Evolutionary conservation across 2,113 vertebrate species (phyloP).

Genomic region (Vimba vimba): DNA sequence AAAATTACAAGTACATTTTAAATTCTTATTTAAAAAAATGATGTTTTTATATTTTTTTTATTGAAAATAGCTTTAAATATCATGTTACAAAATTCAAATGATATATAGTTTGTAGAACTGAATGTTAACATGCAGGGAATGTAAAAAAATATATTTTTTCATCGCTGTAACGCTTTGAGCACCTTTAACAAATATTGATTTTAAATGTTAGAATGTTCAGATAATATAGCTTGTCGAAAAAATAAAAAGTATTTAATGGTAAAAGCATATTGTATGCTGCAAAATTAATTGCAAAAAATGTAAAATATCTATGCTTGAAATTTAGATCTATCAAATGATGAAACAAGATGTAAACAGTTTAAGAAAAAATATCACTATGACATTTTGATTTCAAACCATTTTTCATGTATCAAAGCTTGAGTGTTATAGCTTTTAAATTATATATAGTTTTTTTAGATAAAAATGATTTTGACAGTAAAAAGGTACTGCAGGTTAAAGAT

Average conservation of each 20-base stretch:
- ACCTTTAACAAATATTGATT: neutral
- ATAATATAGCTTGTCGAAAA: neutral
- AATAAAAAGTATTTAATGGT: neutral
- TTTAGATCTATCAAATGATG: neutral
- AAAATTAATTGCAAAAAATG: neutral
- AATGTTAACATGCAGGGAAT: neutral
- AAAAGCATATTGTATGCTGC: neutral
- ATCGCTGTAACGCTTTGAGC: too few relatives aligned
- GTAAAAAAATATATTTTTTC: neutral
- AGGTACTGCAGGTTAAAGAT: too few relatives aligned
- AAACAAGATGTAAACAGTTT: neutral
- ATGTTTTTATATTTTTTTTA: neutral
- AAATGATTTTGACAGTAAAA: too few relatives aligned
- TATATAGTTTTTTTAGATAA: too few relatives aligned
- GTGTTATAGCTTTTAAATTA: neutral
- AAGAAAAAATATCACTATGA: neutral
- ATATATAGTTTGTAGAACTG: neutral
- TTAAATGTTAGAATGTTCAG: neutral
- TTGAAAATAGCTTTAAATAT: neutral
- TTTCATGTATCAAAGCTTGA: neutral
- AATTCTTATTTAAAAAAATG: neutral
- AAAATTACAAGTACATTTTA: too few relatives aligned
- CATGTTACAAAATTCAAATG: neutral
- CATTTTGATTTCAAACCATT: neutral
- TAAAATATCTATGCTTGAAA: neutral